Evolutionary conservation across 1,140 invertebrate genomes (phyloP), one percentile per base, ranked within the genome.

Genomic region (Hestina assimilis): DNA sequence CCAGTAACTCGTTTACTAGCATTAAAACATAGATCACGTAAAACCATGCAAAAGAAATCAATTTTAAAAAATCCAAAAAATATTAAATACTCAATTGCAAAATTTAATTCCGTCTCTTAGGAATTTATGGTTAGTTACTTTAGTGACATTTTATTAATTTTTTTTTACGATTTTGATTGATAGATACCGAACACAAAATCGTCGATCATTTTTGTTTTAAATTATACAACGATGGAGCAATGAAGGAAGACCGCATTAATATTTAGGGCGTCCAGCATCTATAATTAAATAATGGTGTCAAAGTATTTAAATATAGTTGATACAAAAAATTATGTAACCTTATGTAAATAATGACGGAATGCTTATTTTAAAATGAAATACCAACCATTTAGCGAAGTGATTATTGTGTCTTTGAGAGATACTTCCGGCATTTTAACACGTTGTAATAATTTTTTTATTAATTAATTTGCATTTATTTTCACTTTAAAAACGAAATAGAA

Each of bases 261-360:
- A 75, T 59, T 66, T 75, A 72, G 65, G 64, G 64, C 75, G 71
- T 55, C 53, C 60, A 42, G 67, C 54, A 66, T 72, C 83, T 87
- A 85, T 78, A 87, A 87, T 79, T 85, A 81, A 79, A 78, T 64
- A 71, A 76, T 75, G 64, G 50, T 75, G 74, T 79, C 77, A 68
- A 75, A 71, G 47, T 51, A 66, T 71, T 66, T 65, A 69, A 69
- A 72, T 77, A 66, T 75, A 66, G 64, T 51, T 68, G 43, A 73
- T 76, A 74, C n/a, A 75, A 67, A 66, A 64, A 79, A 83, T 84
- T 84, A 84, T 83, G 70, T 87, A 87, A 84, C 69, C 58, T 47
- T 33, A 41, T 46, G 20, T 69, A 61, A 69, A 69, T 64, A 63
- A 58, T 40, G 40, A 55, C 42, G 28, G 50, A 43, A 38, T 38